Evolutionary conservation across 2,888 invertebrate genomes (phyloP).

Genomic region (Girardia tigrina): DNA sequence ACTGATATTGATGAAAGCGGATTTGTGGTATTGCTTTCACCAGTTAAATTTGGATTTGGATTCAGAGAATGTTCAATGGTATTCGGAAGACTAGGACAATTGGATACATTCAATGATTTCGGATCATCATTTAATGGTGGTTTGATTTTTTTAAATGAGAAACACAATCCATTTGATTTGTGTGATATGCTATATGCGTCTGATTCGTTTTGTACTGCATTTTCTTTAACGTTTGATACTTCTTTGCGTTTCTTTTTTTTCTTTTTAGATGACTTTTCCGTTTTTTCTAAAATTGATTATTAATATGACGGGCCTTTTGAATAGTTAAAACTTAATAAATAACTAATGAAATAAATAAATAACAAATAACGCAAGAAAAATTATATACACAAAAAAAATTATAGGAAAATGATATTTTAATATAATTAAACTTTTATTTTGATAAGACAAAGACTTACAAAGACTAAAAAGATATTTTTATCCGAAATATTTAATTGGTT

Average conservation of each 20-base stretch:
- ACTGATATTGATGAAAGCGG: not conserved
- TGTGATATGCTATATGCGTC: conserved; percentile 11
- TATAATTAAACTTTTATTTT: no score
- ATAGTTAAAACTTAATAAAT: no score
- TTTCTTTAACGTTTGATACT: not conserved
- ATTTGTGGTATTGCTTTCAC: not conserved
- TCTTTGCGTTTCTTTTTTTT: conserved; percentile 14
- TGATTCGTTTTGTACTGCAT: conserved; percentile 4
- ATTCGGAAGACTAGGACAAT: not conserved
- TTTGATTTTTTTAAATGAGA: not conserved
- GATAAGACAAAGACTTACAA: no score
- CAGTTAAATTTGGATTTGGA: not conserved
- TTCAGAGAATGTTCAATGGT: not conserved
- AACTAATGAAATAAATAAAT: no score
- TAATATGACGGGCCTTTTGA: no score
- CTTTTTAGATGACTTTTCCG: conserved; percentile 10
- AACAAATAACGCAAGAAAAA: no score
- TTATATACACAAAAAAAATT: no score
- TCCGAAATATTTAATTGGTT: no score
- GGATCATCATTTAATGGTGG: not conserved
- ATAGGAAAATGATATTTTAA: no score
- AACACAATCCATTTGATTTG: conserved; percentile 4
- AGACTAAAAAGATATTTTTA: no score
- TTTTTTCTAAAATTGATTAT: conserved; percentile 7
- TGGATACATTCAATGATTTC: not conserved